A percentile compares a stretch with the other conserved stretches of the same genome.
Conservation (phyloP, 2,797 vertebrate species). For the Catostomus latipinnis region DNA sequence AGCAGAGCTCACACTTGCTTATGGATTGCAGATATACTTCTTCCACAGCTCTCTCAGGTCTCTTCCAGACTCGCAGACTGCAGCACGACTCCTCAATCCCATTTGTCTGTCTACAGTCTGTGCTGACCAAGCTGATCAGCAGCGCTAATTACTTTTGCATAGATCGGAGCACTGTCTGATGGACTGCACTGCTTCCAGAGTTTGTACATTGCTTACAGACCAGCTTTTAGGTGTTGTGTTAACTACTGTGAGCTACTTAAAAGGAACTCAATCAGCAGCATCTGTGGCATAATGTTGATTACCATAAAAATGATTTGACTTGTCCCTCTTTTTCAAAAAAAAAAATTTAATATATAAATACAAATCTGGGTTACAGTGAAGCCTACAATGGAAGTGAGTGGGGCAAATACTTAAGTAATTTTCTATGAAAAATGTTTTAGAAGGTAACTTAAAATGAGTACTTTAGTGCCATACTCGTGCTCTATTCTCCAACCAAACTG, state of each 20-base stretch:
- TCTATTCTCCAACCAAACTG: constrained; percentile 75
- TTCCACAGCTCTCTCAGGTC: constrained; percentile 20
- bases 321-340: too few species aligned
- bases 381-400: too few species aligned
- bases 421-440: too few species aligned
- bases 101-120: constrained; percentile 69
- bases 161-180: constrained; percentile 67
- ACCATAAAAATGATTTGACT: too few species aligned
- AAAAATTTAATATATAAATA: too few species aligned
- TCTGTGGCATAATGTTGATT: too few species aligned
- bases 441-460: constrained; percentile 53
- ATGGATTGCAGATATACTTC: constrained; percentile 63
- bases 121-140: constrained; percentile 70
- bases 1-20: constrained; percentile 70
- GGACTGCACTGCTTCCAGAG: constrained; percentile 57
- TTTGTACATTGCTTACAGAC: constrained; percentile 22
- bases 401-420: too few species aligned
- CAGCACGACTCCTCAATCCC: constrained; percentile 59
- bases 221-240: constrained; percentile 24
- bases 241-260: background rate
- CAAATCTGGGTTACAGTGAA: too few species aligned
- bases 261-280: too few species aligned
- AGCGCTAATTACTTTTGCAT: constrained; percentile 72
- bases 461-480: constrained; percentile 74
- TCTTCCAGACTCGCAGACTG: constrained; percentile 16